A percentile compares a stretch with the other conserved stretches of the same genome.
Conservation (phyloP, 2,797 vertebrate genomes). For the Denticeps clupeoides region DNA sequence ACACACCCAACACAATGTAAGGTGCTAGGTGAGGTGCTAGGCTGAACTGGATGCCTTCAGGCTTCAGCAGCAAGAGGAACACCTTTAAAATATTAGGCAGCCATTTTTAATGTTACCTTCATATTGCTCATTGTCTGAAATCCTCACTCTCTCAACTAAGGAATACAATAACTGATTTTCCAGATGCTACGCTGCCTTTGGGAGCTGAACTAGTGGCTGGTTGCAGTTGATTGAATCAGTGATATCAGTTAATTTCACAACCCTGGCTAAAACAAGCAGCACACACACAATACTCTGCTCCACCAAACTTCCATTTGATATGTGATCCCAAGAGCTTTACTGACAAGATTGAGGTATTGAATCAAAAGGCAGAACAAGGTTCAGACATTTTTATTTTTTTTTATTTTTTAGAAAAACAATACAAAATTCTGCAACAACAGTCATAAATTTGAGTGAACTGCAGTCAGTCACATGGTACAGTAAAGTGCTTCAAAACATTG, state of each 20-base stretch:
- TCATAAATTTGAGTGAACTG: slow-evolving; percentile 64
- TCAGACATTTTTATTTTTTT: slow-evolving; percentile 45
- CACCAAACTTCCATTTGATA: too few relatives aligned
- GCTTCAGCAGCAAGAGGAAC: too few relatives aligned
- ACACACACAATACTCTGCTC: background rate
- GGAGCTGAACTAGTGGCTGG: too few relatives aligned
- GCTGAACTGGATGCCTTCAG: too few relatives aligned
- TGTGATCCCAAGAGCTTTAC: background rate
- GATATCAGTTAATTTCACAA: background rate
- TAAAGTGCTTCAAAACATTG: slow-evolving; percentile 69
- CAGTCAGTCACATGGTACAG: slow-evolving; percentile 70
- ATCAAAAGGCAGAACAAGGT: slow-evolving; percentile 39
- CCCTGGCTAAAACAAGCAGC: background rate
- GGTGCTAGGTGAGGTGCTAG: too few relatives aligned
- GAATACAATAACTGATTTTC: too few relatives aligned
- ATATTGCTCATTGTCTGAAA: too few relatives aligned
- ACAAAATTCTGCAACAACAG: slow-evolving; percentile 66
- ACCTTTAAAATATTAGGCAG: too few relatives aligned
- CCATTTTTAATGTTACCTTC: too few relatives aligned
- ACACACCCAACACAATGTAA: too few relatives aligned
- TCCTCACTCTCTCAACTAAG: too few relatives aligned
- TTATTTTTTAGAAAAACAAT: slow-evolving; percentile 63
- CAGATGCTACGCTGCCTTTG: too few relatives aligned
- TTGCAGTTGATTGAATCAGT: background rate
- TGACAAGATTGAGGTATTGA: background rate